Base-by-base conservation (phyloP, 2,888 invertebrate species). In the Phasia obesa region DNA sequence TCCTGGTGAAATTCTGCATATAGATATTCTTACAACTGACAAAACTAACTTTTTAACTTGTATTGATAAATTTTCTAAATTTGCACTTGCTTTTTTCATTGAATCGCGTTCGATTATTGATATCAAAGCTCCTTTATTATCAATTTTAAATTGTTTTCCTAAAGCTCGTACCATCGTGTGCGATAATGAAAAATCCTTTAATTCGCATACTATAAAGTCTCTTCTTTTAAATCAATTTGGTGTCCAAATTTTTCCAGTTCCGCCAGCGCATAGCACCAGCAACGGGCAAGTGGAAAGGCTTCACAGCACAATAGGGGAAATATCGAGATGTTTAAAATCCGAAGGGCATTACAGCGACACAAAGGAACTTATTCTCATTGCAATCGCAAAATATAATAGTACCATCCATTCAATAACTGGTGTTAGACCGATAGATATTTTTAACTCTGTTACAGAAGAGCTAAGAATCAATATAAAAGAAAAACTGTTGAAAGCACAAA, bases 131-230 rank as follows among this genome's bases (percentile, higher is more conserved):
- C 15, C 55, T 11, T 27, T 35, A 11, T 35, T 35, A 35, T 4
- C 35, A 2, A 35, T 35, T 35, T 35, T 2, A 35, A 15, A 13
- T 4, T 42, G 42, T 19, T 65, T 44, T 35, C 55, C 65, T 2
- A 57, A 21, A 31, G 55, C 55, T 42, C 65, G 31, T 25, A 44
- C 59, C 15, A 55, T 75, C 13, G 57, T 65, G 19, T 75, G 65
- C 4, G 65, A 75, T 47, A 75, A 64, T 44, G 75, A 75, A 27
- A 55, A 55, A 38, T 64, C 75, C 6, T 35, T 67, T 13, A 51
- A 49, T 25, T 62, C 73, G 4, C 25, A 69, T 17, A 69, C 17
- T 15, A 38, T n/a, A 27, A 57, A 42, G 42, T 23, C 67, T 38
- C 19, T 67, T 44, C 51, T 53, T 51, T 4, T 35, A 17, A 65